Base-by-base conservation (phyloP, 2,888 invertebrate species). In the Baronia brevicornis region DNA sequence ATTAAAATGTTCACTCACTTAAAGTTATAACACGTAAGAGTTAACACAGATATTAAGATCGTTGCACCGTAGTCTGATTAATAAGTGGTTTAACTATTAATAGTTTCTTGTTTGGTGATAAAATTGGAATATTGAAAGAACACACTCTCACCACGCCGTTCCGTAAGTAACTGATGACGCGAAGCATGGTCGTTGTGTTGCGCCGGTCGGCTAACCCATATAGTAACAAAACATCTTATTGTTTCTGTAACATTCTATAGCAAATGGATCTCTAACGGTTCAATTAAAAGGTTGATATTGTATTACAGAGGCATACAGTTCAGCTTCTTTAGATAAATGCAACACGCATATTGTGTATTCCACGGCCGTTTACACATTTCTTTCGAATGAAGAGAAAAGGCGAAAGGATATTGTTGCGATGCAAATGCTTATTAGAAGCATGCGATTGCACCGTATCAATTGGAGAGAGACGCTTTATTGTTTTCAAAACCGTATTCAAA, bases 351-450 rank as follows among this genome's bases (percentile, higher is more conserved):
- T 62, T 62, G 70, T 71, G 69, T 73, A 64, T 70, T 70, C 71
- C 67, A 68, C 55, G 67, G 74, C 54, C 68, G 70, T 74, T 62
- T 62, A 68, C 62, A 63, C 72, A 74, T 77, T 77, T 78, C 73
- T 77, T 77, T 65, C 60, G 54, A 64, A 53, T 52, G 39, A 55
- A 62, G 74, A 70, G 75, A 74, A 78, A 75, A 75, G 74, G 69
- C 74, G 72, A 79, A 75, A 77, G 75, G 78, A 78, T 66, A 70
- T 60, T 40, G 54, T 46, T 43, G 56, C 51, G 30, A 14, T 48
- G 48, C 44, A 38, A 44, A 43, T 37, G 56, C 56, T 57, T 54
- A 52, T 52, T 58, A 40, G 41, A 43, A 39, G 51, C 38, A 13
- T 30, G 25, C 33, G 39, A 39, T 39, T 36, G 28, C 22, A 30